These are phyloP conservation scores for Hydraecia micacea DNA, from an alignment of 2,888 invertebrate species.

Conservation along the genomic window DNA sequence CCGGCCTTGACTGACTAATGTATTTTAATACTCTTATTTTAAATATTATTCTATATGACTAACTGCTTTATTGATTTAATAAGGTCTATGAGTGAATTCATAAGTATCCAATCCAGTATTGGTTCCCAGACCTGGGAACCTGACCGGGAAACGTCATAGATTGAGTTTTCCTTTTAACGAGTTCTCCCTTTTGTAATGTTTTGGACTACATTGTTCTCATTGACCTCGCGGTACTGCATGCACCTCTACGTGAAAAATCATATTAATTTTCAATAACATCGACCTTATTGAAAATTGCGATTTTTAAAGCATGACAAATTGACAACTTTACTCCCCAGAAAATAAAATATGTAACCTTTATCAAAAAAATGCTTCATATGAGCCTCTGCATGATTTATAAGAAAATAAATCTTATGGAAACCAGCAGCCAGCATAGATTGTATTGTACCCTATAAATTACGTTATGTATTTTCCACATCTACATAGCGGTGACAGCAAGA, in stretches of 20 bases:
- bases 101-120: not conserved
- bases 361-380: too few species aligned
- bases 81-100: not conserved
- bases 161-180: not conserved
- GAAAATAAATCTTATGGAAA: too few species aligned
- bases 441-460: not conserved
- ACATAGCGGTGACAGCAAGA: not conserved
- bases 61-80: slow-evolving; percentile 8
- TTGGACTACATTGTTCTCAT: not conserved
- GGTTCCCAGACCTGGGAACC: not conserved
- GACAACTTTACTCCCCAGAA: not conserved
- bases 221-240: not conserved
- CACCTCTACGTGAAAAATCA: too few species aligned
- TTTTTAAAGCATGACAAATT: not conserved
- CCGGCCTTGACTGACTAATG: slow-evolving; percentile 46
- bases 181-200: not conserved
- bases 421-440: not conserved
- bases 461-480: not conserved
- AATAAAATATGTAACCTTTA: not conserved
- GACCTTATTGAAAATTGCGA: not conserved
- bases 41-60: slow-evolving; percentile 18
- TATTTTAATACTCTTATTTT: slow-evolving; percentile 25
- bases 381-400: not conserved
- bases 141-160: not conserved
- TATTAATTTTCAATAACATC: too few species aligned